Percentiles rank a stretch among this genome's conserved stretches.
Conservation (phyloP, 2,888 invertebrate genomes). For the Digitonthophagus gazella region DNA sequence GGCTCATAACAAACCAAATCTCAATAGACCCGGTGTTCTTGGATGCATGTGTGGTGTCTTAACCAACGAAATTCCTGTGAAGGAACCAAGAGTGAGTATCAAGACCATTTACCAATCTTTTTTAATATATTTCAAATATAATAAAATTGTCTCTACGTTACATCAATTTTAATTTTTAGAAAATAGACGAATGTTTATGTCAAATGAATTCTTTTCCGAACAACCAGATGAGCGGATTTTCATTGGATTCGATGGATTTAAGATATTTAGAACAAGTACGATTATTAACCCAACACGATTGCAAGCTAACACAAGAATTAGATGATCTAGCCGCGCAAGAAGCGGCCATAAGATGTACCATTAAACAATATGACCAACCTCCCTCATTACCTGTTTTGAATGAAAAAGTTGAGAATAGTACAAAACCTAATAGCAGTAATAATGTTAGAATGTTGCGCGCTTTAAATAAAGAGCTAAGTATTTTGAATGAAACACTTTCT, state of each 20-base stretch:
- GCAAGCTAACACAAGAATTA: conserved; percentile 5
- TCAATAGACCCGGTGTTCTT: neutral
- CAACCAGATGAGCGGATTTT: neutral
- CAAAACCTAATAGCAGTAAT: too few species aligned
- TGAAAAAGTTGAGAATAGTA: too few species aligned
- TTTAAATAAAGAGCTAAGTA: conserved; percentile 3
- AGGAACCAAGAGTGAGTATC: neutral
- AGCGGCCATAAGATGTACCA: neutral
- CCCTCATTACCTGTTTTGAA: neutral
- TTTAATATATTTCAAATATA: neutral
- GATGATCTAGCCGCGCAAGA: conserved; percentile 6
- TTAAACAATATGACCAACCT: neutral
- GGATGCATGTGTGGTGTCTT: neutral
- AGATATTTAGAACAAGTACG: conserved; percentile 7
- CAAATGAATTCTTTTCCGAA: neutral
- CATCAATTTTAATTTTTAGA: neutral
- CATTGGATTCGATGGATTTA: conserved; percentile 7
- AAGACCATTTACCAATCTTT: too few species aligned
- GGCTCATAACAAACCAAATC: neutral
- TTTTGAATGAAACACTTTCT: neutral
- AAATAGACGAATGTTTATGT: neutral
- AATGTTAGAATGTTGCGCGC: neutral
- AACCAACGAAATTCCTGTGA: neutral
- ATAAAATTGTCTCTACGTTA: too few species aligned
- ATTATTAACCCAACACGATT: neutral